Base-by-base conservation (phyloP, 2,888 invertebrate species). In the Euzophera pinguis region DNA sequence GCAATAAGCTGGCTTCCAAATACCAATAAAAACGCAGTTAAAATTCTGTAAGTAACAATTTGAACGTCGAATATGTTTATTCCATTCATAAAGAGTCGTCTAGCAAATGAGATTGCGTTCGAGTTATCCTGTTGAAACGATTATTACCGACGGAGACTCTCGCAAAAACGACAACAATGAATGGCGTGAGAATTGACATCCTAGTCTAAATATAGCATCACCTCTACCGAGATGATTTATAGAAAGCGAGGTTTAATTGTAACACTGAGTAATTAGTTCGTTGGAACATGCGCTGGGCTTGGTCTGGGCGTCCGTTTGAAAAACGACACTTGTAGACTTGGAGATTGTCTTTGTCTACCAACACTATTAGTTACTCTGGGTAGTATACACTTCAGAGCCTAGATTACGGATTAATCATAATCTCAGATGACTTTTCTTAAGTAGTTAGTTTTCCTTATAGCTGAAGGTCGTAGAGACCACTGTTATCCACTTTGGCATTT, bases 101-200 rank as follows among this genome's bases (percentile, higher is more conserved):
- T 32, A 39, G 32, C 10, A 29, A 45, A 32, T 32, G 32, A 45
- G 45, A 14, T 45, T 45, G 45, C 45, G 16, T 45, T 32, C 47
- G 48, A 22, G 48, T 49, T 49, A 49, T 49, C 48, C 48, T 49
- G 48, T 49, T 49, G 10, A 38, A 22, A n/a, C 27, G 48, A 49
- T 49, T 47, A 47, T 45, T 29, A 34, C 22, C 22, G 2, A 22
- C 22, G 22, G 37, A 38, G 27, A 1, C 38, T 27, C 12, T n/a
- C 48, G 48, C 48, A 49, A 49, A 49, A 49, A 49, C 38, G 38
- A 13, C 10, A 49, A 49, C 48, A 49, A 49, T 49, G 38, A 49
- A 13, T 16, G 45, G 38, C 48, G 48, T 49, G 48, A 49, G 48
- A 49, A 49, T 49, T 45, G 45, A 45, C 45, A 45, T 32, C 45